A percentile compares a stretch with the other conserved stretches of the same genome.
phyloP scores from a whole-genome alignment of 2,797 vertebrate species.

The Oreortyx pictus region DNA sequence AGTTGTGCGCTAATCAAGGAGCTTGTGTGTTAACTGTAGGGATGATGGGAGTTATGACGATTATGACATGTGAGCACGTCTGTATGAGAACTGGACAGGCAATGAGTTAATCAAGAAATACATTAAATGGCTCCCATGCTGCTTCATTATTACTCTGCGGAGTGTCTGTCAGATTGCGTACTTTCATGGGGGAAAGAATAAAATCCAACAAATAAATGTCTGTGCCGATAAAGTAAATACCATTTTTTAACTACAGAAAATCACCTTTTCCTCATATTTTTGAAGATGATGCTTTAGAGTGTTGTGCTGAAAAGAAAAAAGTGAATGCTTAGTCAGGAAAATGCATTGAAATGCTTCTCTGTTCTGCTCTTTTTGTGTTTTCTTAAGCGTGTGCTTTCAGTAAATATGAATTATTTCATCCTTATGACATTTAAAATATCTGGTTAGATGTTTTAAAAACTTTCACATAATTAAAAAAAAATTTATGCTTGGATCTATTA shows the following conservation, averaged over 20 bases:
- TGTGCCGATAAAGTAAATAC: not conserved
- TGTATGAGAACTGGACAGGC: constrained; percentile 91
- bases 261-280: not conserved
- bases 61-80: constrained; percentile 98
- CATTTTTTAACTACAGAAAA: not conserved
- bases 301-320: not conserved
- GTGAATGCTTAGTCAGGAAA: not conserved
- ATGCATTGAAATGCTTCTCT: not conserved
- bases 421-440: not conserved
- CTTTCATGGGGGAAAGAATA: constrained; percentile 47
- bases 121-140: constrained; percentile 94
- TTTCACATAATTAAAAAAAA: constrained; percentile 7
- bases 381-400: not conserved
- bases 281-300: not conserved
- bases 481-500: constrained; percentile 18
- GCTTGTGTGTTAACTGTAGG: constrained; percentile 86
- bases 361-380: not conserved
- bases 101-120: constrained; percentile 95
- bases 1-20: constrained; percentile 92
- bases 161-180: constrained; percentile 79
- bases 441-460: not conserved
- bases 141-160: constrained; percentile 85
- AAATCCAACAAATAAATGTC: not conserved
- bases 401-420: not conserved
- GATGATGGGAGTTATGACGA: constrained; percentile 93